Percentiles rank a stretch among this genome's conserved stretches.
Conservation (phyloP, 2,888 invertebrate genomes). For the Pollenia angustigena region DNA sequence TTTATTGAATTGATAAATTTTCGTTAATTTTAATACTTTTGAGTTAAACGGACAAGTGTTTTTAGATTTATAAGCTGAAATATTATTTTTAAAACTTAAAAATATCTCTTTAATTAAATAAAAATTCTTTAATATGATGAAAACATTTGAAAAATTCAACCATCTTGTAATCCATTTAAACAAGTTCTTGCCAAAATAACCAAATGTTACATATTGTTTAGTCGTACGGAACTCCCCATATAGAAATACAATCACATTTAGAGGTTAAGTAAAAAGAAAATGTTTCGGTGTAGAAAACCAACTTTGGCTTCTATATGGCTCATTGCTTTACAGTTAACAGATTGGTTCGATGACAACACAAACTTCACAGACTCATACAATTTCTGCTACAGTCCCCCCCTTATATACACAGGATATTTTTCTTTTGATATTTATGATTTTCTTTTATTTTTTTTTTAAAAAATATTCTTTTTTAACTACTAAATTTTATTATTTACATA, state of each 20-base stretch:
- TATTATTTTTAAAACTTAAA: no score
- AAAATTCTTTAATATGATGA: no score
- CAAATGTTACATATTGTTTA: neutral
- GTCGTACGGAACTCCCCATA: neutral
- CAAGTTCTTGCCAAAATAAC: no score
- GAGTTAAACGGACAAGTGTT: no score
- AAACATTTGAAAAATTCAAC: no score
- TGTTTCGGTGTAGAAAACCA: constrained; percentile 33
- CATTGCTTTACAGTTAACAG: constrained; percentile 61
- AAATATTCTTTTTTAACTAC: constrained; percentile 8
- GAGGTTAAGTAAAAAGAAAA: neutral
- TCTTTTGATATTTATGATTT: constrained; percentile 9
- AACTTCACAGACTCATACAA: neutral
- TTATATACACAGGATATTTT: constrained; percentile 20
- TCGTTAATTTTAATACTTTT: no score
- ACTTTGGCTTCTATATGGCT: constrained; percentile 54
- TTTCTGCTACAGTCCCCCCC: constrained; percentile 1
- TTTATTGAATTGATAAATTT: no score
- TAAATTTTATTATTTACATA: constrained; percentile 42
- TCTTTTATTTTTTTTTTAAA: constrained; percentile 21
- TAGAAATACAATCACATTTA: neutral
- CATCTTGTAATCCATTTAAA: no score
- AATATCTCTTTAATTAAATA: no score
- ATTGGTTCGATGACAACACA: constrained; percentile 50
- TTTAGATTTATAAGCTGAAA: no score